Evolutionary conservation across 2,888 invertebrate species (phyloP).

Genomic region (Drosophila barbarae): DNA sequence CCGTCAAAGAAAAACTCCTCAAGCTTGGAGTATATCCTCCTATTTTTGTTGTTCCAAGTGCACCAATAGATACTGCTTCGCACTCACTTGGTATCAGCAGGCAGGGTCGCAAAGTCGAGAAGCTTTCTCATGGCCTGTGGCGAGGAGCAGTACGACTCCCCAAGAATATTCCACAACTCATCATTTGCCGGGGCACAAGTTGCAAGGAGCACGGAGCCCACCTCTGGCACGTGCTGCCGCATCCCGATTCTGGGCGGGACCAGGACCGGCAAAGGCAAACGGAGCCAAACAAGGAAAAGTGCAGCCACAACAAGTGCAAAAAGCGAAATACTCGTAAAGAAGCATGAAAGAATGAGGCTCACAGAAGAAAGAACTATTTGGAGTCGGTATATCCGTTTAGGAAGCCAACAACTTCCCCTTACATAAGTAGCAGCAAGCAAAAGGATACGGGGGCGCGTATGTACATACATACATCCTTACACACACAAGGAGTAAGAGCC

Average conservation of each 20-base stretch:
- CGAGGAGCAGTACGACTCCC: constrained; percentile 13
- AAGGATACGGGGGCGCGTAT: constrained; percentile 23
- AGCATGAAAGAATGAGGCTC: constrained; percentile 45
- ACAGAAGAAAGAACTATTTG: constrained; percentile 54
- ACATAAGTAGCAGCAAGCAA: constrained; percentile 61
- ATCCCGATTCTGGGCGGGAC: constrained; percentile 18
- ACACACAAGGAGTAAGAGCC: constrained; percentile 30
- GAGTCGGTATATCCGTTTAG: constrained; percentile 73
- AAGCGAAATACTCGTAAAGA: constrained; percentile 34
- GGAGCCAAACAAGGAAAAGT: constrained; percentile 31
- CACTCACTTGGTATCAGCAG: constrained; percentile 22
- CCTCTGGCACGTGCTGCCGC: constrained; percentile 46
- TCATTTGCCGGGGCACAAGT: constrained; percentile 30
- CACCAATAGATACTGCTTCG: constrained; percentile 9
- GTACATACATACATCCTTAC: constrained; percentile 23
- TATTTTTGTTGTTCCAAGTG: constrained; percentile 3
- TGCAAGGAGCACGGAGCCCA: constrained; percentile 33
- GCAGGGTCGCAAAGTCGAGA: constrained; percentile 37
- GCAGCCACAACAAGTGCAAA: constrained; percentile 31
- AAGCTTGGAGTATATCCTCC: no score
- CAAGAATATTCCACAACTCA: constrained; percentile 39
- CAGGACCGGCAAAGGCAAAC: constrained; percentile 27
- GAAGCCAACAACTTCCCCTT: constrained; percentile 70
- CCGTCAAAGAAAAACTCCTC: no score
- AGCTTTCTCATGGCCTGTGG: constrained; percentile 9